Conservation (phyloP, 1,140 invertebrate species). For the Hycleus cichorii region DNA sequence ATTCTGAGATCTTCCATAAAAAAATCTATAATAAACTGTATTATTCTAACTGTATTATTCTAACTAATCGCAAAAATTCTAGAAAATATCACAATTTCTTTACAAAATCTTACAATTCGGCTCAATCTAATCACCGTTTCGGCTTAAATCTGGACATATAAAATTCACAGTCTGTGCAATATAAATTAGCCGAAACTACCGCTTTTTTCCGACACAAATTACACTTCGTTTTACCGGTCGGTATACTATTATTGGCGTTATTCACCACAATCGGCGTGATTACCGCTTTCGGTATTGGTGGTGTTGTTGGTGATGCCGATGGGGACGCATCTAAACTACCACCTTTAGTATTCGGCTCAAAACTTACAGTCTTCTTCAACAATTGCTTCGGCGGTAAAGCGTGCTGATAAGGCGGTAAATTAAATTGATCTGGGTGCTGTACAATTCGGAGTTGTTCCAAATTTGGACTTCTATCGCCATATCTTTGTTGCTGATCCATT, state of each 20-base stretch:
- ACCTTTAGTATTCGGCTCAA: conserved; percentile 58
- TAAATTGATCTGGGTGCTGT: conserved; percentile 22
- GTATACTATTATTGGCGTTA: conserved; percentile 32
- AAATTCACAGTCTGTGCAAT: conserved; percentile 84
- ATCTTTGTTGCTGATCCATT: conserved; percentile 16
- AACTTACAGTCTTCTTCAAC: conserved; percentile 58
- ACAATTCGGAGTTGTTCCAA: too few relatives aligned
- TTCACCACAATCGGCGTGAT: conserved; percentile 43
- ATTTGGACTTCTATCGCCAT: conserved; percentile 22
- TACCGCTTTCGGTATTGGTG: conserved; percentile 41
- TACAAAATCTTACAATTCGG: conserved; percentile 3
- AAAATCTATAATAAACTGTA: not conserved
- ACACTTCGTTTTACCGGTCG: conserved; percentile 51
- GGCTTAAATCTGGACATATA: conserved; percentile 82
- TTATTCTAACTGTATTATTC: too few relatives aligned
- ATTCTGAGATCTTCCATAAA: not conserved
- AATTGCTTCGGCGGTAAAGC: conserved; percentile 42
- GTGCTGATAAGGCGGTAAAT: conserved; percentile 30
- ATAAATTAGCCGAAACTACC: conserved; percentile 64
- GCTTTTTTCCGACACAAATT: conserved; percentile 79
- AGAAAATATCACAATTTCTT: conserved; percentile 23
- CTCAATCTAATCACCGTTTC: conserved; percentile 34
- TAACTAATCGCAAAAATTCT: conserved; percentile 14
- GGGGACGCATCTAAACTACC: conserved; percentile 22
- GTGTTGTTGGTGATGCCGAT: conserved; percentile 36